A percentile compares a stretch with the other conserved stretches of the same genome.
These are phyloP conservation scores for Patiria pectinifera DNA, from an alignment of 53 echinoderm and acorn worm species.

Conservation along the genomic window DNA sequence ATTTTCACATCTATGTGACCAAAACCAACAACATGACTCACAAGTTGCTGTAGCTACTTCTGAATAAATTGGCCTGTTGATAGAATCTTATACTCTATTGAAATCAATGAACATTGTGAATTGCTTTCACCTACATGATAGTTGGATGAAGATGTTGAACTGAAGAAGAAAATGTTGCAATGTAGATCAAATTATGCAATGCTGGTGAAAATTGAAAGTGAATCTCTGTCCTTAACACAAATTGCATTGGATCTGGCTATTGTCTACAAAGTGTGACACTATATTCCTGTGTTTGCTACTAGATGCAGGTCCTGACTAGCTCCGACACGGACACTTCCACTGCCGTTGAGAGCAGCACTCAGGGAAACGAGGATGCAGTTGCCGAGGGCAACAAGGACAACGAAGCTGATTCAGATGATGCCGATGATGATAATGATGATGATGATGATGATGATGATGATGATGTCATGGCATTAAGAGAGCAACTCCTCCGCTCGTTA, in stretches of 20 bases:
- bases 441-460: conserved; percentile 86
- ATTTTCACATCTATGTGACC: no score
- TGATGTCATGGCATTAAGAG: conserved; percentile 77
- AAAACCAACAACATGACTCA: no score
- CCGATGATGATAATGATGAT: conserved; percentile 77
- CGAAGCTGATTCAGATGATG: conserved; percentile 72
- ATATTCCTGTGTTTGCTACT: neutral
- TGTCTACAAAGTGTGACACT: neutral
- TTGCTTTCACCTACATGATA: no score
- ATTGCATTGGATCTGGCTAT: neutral
- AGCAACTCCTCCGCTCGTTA: conserved; percentile 79
- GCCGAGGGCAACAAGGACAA: conserved; percentile 45
- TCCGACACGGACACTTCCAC: conserved; percentile 13
- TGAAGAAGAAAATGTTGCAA: no score
- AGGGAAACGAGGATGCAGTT: neutral
- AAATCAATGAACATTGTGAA: no score
- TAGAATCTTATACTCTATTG: no score
- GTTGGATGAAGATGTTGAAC: no score
- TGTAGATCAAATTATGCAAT: neutral
- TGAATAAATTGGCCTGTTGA: no score
- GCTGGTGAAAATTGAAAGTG: neutral
- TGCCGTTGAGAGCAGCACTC: neutral
- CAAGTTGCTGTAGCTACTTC: no score
- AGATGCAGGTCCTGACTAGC: neutral
- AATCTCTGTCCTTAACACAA: neutral